phyloP scores from a whole-genome alignment of 2,888 invertebrate genomes.

The Ephialtes manifestator region DNA sequence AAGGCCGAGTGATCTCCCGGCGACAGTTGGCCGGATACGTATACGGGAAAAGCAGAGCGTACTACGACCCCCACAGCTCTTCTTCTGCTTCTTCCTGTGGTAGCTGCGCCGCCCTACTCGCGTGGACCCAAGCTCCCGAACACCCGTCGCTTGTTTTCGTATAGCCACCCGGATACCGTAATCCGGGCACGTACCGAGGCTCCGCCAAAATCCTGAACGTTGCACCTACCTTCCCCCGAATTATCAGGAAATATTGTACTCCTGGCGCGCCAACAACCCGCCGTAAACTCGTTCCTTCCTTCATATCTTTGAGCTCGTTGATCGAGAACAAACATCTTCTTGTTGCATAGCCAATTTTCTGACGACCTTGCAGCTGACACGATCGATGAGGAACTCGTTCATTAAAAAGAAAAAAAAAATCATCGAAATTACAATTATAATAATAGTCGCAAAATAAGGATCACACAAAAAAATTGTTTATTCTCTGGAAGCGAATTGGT shows the following conservation, averaged over 20 bases:
- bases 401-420: too few species aligned
- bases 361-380: too few species aligned
- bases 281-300: constrained; percentile 11
- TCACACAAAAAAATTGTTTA: too few species aligned
- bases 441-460: too few species aligned
- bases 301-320: background rate
- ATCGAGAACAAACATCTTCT: background rate
- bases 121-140: constrained; percentile 64
- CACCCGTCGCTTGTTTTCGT: constrained; percentile 73
- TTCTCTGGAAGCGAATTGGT: too few species aligned
- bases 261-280: constrained; percentile 44
- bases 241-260: constrained; percentile 78
- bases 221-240: constrained; percentile 73
- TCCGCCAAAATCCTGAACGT: constrained; percentile 74
- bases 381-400: too few species aligned
- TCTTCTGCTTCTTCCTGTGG: constrained; percentile 42
- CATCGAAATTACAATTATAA: too few species aligned
- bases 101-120: background rate
- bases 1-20: constrained; percentile 74
- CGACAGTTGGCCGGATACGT: constrained; percentile 84
- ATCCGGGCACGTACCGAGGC: constrained; percentile 82
- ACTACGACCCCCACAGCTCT: constrained; percentile 44
- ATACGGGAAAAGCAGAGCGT: constrained; percentile 27
- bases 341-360: background rate
- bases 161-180: constrained; percentile 80